These are phyloP conservation scores for Nomia melanderi DNA, from an alignment of 1,140 invertebrate genomes.

Conservation along the genomic window DNA sequence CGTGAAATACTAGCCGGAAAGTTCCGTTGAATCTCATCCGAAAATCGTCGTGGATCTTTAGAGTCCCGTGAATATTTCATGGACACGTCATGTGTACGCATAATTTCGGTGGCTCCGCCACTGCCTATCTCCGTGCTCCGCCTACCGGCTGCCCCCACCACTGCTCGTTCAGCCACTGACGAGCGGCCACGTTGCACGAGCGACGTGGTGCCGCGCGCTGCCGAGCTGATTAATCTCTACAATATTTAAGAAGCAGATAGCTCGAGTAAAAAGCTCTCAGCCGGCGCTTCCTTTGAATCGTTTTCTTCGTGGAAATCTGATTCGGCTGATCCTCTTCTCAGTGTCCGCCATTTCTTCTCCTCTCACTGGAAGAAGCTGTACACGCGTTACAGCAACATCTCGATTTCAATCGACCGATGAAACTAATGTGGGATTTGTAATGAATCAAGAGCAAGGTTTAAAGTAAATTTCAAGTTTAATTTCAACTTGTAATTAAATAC, in stretches of 20 bases:
- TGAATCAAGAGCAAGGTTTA: no score
- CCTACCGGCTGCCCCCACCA: constrained; percentile 6
- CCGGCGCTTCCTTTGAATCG: constrained; percentile 25
- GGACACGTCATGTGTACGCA: constrained; percentile 66
- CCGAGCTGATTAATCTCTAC: constrained; percentile 73
- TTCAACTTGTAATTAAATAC: no score
- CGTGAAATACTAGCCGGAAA: background rate
- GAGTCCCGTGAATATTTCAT: constrained; percentile 66
- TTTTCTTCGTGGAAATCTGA: constrained; percentile 38
- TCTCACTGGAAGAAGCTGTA: no score
- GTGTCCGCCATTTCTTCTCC: no score
- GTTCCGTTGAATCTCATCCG: constrained; percentile 37
- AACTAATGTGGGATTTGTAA: no score
- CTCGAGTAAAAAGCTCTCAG: constrained; percentile 46
- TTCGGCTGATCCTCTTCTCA: background rate
- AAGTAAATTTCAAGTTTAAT: no score
- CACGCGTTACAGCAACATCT: no score
- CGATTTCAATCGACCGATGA: no score
- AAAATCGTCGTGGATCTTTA: constrained; percentile 48
- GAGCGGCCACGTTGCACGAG: constrained; percentile 27
- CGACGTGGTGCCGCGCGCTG: constrained; percentile 14
- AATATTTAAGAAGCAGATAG: constrained; percentile 69
- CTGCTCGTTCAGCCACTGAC: constrained; percentile 27
- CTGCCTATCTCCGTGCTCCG: background rate
- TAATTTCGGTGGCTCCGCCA: constrained; percentile 65